Evolutionary conservation across 2,888 invertebrate species (phyloP), one percentile per base, ranked within the genome.

Genomic region (Drosophila rubida): DNA sequence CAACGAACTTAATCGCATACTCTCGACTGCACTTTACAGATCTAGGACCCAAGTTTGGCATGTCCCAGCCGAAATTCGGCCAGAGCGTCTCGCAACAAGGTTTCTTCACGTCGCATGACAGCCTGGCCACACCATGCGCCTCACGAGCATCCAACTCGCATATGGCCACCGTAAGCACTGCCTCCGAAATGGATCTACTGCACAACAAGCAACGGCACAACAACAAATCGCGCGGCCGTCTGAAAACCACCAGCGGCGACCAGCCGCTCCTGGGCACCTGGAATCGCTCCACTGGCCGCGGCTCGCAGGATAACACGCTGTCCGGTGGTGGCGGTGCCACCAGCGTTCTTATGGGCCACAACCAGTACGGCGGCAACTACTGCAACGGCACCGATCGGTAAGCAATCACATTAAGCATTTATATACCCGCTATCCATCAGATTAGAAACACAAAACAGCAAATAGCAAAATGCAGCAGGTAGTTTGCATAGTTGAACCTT

Each of bases 1-100:
- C 11, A 25, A 5, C 27, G 6, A 5, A n/a, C 11, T 4, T 32
- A 32, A 32, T 32, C n/a, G 0, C 4, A n/a, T 32, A 4, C 0
- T 8, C 13, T 30, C 6, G 19, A 19, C 19, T 19, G n/a, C 51
- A 4, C 35, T 91, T 70, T 58, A 2, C 92, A 95, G 95, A 95
- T 92, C 93, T 97, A 92, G 95, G 95, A 91, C 95, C 95, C 92
- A 95, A 96, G 92, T 94, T 96, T 93, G 95, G 96, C 88, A 94
- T 95, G 93, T 93, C 93, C 91, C 93, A 93, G 92, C 93, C 91
- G 88, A 91, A 92, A 88, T 91, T 92, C 80, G 92, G 92, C 69
- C 92, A 92, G 80, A 92, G 92, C 83, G 90, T 92, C 74, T 92
- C 92, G 80, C 93, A 93, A 90, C 94, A 94, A 93, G 94, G 94